Base-by-base conservation (phyloP, 2,888 invertebrate species). In the Drosophila mayaguana region DNA sequence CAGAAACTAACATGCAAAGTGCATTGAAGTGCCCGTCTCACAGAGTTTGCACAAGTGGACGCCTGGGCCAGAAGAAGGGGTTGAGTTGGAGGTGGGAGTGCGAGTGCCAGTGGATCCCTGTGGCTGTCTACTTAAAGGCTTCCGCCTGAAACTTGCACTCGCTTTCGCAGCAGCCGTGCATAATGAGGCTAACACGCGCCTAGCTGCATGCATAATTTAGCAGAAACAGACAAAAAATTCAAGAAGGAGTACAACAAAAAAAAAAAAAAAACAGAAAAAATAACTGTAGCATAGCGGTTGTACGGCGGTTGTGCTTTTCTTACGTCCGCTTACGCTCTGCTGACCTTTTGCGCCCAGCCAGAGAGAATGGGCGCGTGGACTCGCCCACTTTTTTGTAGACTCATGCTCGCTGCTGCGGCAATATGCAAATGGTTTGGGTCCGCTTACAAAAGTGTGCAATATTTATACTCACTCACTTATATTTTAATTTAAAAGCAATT, bases 161-260 rank as follows among this genome's bases (percentile, higher is more conserved):
- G 62, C 75, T 65, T 69, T 78, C 75, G 75, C 74, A 83, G 77
- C 86, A 83, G 75, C 72, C 78, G 81, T 75, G 85, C 85, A 87
- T 86, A 87, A 87, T 87, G 88, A 89, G 89, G 85, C 88, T 81
- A 76, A 75, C 84, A 84, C 78, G 75, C 77, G 82, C 75, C 84
- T 71, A 78, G 82, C 82, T 79, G 88, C 82, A 84, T 87, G 84
- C 89, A 87, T 89, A 87, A 87, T 87, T 89, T 71, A 87, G 67
- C 73, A 80, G 78, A 50, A 45, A 54, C 43, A 63, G 42, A 63
- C 38, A 40, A 20, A 46, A 50, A 14, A 22, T n/a, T n/a, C n/a
- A 16, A 11, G 16, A n/a, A 50, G n/a, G n/a, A n/a, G n/a, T n/a
- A n/a, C 12, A 38, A 20, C 22, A 45, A 20, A 1, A 16, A 2